Percentiles rank a stretch among this genome's conserved stretches.
Conservation (phyloP, 2,888 invertebrate genomes). For the Hemicrepidius hirtus region DNA sequence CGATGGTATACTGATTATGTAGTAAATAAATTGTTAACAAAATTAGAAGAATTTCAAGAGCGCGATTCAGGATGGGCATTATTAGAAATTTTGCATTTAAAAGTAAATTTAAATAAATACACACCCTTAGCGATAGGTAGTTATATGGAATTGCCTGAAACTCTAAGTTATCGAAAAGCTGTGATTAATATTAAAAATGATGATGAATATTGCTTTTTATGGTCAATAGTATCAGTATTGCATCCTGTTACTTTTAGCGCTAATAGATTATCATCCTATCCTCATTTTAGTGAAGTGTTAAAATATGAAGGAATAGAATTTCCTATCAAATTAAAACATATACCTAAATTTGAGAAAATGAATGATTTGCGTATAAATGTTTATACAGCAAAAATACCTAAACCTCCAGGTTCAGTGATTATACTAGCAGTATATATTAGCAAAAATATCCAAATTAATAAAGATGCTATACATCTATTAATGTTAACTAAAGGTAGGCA, state of each 20-base stretch:
- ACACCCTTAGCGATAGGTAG: too few relatives aligned
- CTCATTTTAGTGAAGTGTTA: constrained; percentile 5
- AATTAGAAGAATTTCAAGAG: constrained; percentile 57
- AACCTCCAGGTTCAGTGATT: neutral
- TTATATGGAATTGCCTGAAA: constrained; percentile 47
- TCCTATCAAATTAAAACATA: neutral
- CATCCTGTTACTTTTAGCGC: neutral
- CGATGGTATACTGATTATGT: too few relatives aligned
- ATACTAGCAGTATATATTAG: neutral
- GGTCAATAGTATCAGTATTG: constrained; percentile 48
- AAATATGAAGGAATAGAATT: constrained; percentile 4
- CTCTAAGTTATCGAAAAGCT: constrained; percentile 46
- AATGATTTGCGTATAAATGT: constrained; percentile 16
- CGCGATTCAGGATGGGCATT: constrained; percentile 55
- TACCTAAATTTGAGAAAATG: constrained; percentile 12
- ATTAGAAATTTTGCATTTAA: too few relatives aligned
- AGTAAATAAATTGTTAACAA: too few relatives aligned
- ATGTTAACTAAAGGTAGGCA: too few relatives aligned
- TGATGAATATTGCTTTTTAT: too few relatives aligned
- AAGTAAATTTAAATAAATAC: too few relatives aligned
- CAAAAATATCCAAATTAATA: neutral
- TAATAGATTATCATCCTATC: constrained; percentile 12
- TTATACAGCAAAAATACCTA: neutral
- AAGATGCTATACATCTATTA: too few relatives aligned
- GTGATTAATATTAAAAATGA: constrained; percentile 55